phyloP scores from a whole-genome alignment of 2,797 vertebrate genomes.

The Halcyon leucocephala region DNA sequence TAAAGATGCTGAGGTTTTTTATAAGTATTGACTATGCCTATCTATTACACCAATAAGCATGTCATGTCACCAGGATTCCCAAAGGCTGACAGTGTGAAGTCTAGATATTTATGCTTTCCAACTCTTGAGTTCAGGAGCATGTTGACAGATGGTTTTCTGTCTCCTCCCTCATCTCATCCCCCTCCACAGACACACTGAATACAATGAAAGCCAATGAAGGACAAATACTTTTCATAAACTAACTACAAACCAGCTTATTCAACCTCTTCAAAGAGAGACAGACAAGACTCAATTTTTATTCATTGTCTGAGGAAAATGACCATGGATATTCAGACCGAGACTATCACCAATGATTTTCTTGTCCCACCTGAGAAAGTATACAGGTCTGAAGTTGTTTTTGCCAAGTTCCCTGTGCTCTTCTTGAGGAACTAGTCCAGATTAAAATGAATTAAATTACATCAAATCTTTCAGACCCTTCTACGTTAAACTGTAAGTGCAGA shows the following conservation, averaged over 20 bases:
- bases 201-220: not conserved
- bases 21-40: not conserved
- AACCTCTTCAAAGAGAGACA: not conserved
- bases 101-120: not conserved
- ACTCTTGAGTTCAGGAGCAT: not conserved
- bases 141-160: not conserved
- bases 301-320: not conserved
- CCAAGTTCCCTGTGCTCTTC: not conserved
- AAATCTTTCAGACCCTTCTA: not conserved
- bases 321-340: not conserved
- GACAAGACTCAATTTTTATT: not conserved
- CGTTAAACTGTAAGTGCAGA: not conserved
- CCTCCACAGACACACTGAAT: not conserved
- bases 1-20: not conserved
- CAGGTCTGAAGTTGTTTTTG: not conserved
- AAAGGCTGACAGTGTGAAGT: not conserved
- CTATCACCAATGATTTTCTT: not conserved
- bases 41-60: not conserved
- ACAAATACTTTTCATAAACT: not conserved
- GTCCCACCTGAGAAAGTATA: not conserved
- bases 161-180: not conserved
- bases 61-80: not conserved
- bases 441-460: not conserved
- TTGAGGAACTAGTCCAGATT: not conserved
- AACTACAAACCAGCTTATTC: not conserved